Evolutionary conservation across 2,797 vertebrate species (phyloP).

Genomic region (Potorous gilbertii): DNA sequence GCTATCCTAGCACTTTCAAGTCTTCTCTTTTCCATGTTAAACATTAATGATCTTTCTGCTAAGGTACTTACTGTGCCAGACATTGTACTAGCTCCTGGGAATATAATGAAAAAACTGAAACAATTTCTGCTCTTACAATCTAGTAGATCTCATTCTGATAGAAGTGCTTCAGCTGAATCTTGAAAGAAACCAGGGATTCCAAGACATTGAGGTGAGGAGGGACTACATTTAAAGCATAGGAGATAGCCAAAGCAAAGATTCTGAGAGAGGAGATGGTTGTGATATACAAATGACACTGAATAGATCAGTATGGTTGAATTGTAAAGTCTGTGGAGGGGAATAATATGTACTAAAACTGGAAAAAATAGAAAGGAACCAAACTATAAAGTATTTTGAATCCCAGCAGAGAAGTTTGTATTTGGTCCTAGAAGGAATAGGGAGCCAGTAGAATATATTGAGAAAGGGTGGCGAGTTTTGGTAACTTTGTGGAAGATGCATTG

Average conservation of each 20-base stretch:
- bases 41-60: not conserved
- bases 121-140: not conserved
- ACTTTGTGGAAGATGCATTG: not conserved
- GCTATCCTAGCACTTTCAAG: not conserved
- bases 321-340: not conserved
- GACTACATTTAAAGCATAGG: not conserved
- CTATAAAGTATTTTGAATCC: not conserved
- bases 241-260: not conserved
- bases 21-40: not conserved
- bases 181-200: not conserved
- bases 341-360: not conserved
- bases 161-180: not conserved
- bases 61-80: not conserved
- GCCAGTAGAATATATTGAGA: not conserved
- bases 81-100: not conserved
- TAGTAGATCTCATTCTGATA: not conserved
- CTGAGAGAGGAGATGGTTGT: not conserved
- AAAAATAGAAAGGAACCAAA: not conserved
- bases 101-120: not conserved
- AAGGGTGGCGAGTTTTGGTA: not conserved
- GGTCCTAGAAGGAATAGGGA: not conserved
- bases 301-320: not conserved
- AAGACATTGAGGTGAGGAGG: not conserved
- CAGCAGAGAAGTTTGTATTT: not conserved
- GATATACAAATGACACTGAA: not conserved